Base-by-base conservation (phyloP, 2,113 vertebrate genomes). In the Muscicapa adusta region DNA sequence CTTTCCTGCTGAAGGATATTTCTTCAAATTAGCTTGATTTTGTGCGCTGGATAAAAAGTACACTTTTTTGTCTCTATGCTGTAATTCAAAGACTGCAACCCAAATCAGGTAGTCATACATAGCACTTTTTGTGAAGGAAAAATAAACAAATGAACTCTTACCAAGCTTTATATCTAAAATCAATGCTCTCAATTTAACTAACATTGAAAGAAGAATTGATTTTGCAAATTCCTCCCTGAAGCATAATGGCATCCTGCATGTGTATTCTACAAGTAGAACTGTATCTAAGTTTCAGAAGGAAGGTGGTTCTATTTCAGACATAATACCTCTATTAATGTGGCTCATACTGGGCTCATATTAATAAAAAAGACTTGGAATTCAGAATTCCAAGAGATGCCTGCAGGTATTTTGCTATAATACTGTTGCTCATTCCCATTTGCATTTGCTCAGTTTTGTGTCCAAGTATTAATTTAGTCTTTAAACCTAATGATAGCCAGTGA, bases 141-240 rank as follows among this genome's bases (percentile, higher is more conserved):
- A 92, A 75, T 88, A 96, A 94, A 71, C 57, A 96, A 91, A 93
- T 74, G n/a, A 58, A 61, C 23, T 88, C 40, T 60, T 62, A 57
- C 24, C 12, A 60, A 75, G 38, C 22, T 93, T 88, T 83, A 17
- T 88, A 87, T 72, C 50, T 84, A 57, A 94, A 97, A 96, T 97
- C 75, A 96, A 91, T 96, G 45, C 24, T 81, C 42, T 89, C 78
- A 90, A 67, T 92, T 94, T 97, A 95, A 94, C 85, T 84, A 75
- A 94, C 42, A 28, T 25, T 87, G 86, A 96, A 96, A 85, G 72
- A 78, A 86, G 19, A 72, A 94, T 67, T 95, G 75, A 90, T 94
- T 95, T 90, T 91, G 36, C 23, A 78, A 48, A 90, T 94, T 96
- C 90, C 8, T 96, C 8, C 45, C 33, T 54, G 20, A 89, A 79